These are phyloP conservation scores for Trichopria drosophilae DNA, from an alignment of 2,888 invertebrate genomes.

Conservation along the genomic window DNA sequence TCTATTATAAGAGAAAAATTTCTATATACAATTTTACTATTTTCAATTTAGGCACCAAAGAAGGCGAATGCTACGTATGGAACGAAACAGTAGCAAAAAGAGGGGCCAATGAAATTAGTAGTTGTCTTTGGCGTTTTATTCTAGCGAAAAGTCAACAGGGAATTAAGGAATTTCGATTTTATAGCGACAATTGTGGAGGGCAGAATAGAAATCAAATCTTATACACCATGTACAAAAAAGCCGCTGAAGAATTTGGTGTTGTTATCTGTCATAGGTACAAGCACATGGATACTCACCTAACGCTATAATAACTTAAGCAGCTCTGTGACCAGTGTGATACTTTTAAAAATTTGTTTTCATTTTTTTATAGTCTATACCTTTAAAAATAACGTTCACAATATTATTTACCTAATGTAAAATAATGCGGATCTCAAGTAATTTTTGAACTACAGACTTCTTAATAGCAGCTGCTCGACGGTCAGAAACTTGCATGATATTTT, in stretches of 20 bases:
- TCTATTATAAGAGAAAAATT: too few species aligned
- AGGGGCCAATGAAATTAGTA: conserved; percentile 10
- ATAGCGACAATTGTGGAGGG: conserved; percentile 6
- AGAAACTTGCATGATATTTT: too few species aligned
- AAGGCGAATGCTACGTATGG: conserved; percentile 19
- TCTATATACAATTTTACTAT: conserved; percentile 15
- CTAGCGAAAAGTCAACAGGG: conserved; percentile 3
- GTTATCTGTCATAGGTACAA: conserved; percentile 11
- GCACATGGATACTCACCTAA: too few species aligned
- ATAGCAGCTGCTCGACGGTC: too few species aligned
- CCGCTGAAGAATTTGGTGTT: conserved; percentile 6
- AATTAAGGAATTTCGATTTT: conserved; percentile 9
- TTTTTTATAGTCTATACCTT: too few species aligned
- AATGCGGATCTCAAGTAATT: too few species aligned
- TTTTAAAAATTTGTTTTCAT: too few species aligned
- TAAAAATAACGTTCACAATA: too few species aligned
- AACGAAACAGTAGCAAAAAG: conserved; percentile 17
- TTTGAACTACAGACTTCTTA: too few species aligned
- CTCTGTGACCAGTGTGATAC: too few species aligned
- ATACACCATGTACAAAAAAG: conserved; percentile 18
- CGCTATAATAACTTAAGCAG: too few species aligned
- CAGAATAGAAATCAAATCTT: conserved; percentile 21
- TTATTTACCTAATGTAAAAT: too few species aligned
- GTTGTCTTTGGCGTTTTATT: conserved; percentile 17
- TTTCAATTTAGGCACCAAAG: conserved; percentile 13